Conservation (phyloP, 2,797 vertebrate species). For the Acanthurus leucopareius region DNA sequence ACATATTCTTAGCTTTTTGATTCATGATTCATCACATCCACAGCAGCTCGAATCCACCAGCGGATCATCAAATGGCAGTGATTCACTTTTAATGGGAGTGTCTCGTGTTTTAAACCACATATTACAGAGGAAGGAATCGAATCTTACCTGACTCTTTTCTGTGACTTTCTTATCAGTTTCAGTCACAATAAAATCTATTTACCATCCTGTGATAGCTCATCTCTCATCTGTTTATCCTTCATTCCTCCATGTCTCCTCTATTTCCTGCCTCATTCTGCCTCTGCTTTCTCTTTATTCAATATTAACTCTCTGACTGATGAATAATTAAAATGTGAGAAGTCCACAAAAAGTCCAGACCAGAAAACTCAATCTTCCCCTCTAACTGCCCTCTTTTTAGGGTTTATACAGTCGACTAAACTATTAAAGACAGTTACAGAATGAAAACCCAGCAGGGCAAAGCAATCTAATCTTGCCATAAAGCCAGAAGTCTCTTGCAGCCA, state of each 20-base stretch:
- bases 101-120: constrained; percentile 30
- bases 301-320: constrained; percentile 47
- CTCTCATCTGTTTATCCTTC: constrained; percentile 12
- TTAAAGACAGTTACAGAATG: constrained; percentile 47
- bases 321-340: constrained; percentile 60
- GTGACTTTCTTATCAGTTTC: constrained; percentile 27
- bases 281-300: constrained; percentile 23
- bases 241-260: not conserved
- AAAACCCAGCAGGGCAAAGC: constrained; percentile 50
- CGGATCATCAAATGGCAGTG: constrained; percentile 20
- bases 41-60: constrained; percentile 36
- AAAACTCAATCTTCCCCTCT: constrained; percentile 27
- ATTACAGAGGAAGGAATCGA: constrained; percentile 22
- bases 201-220: constrained; percentile 24
- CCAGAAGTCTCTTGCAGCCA: constrained; percentile 50
- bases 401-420: constrained; percentile 47
- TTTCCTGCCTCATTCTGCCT: constrained; percentile 16
- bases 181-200: constrained; percentile 4
- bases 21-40: constrained; percentile 69
- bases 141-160: constrained; percentile 30
- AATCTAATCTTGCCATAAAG: constrained; percentile 62
- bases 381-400: constrained; percentile 25
- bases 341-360: constrained; percentile 1
- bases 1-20: constrained; percentile 61
- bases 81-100: constrained; percentile 47